Conservation (phyloP, 2,797 vertebrate genomes). For the Sebastes baramenuke region DNA sequence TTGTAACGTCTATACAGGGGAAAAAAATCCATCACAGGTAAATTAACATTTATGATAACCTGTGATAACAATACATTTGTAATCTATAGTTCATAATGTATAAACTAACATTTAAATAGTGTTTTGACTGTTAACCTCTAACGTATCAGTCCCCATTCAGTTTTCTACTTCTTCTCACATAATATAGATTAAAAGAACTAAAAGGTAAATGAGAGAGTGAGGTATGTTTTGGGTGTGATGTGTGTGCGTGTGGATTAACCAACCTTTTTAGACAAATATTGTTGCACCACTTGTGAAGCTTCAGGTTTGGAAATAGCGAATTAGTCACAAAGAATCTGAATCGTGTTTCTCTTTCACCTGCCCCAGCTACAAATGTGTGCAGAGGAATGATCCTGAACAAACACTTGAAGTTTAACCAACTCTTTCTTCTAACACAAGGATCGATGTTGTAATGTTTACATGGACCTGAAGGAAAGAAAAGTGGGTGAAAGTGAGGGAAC, state of each 20-base stretch:
- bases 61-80: background rate
- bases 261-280: background rate
- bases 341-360: background rate
- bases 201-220: background rate
- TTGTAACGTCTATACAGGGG: background rate
- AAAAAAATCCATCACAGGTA: background rate
- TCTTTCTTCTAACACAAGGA: background rate
- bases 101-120: background rate
- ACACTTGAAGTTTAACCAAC: background rate
- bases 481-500: background rate
- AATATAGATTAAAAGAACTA: background rate
- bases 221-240: background rate
- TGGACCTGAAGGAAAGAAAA: background rate
- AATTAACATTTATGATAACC: background rate
- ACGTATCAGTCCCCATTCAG: background rate
- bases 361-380: background rate
- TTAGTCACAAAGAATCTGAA: background rate
- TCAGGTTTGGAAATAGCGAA: background rate
- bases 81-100: background rate
- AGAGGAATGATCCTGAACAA: slow-evolving; percentile 15
- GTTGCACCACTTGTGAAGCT: background rate
- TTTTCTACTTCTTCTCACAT: background rate
- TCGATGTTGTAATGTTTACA: background rate
- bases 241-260: background rate
- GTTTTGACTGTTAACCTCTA: background rate